These are phyloP conservation scores for Oligia strigilis DNA, from an alignment of 2,888 invertebrate genomes.

Conservation along the genomic window DNA sequence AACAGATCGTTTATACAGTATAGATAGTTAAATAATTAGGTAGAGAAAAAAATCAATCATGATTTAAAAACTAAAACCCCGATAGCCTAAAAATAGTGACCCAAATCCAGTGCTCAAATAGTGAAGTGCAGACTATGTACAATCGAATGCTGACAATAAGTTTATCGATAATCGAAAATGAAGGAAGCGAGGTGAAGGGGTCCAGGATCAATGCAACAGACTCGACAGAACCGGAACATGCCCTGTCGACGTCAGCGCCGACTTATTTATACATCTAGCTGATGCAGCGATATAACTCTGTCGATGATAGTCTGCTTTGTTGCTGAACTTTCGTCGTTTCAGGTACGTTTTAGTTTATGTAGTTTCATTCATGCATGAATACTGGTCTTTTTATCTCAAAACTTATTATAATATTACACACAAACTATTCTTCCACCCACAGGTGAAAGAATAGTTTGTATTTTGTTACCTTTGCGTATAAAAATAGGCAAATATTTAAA, in stretches of 20 bases:
- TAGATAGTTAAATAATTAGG: constrained; percentile 17
- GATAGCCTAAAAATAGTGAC: constrained; percentile 59
- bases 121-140: constrained; percentile 81
- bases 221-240: constrained; percentile 78
- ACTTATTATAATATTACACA: background rate
- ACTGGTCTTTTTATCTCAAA: background rate
- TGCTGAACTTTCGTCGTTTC: constrained; percentile 89
- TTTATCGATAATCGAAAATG: constrained; percentile 67
- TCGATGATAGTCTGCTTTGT: constrained; percentile 91
- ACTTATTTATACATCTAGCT: constrained; percentile 84
- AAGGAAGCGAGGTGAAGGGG: constrained; percentile 73
- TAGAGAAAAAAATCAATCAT: constrained; percentile 33
- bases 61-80: constrained; percentile 16
- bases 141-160: constrained; percentile 69
- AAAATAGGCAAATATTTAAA: background rate
- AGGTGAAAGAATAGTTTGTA: background rate
- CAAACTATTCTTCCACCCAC: no score
- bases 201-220: constrained; percentile 76
- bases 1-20: constrained; percentile 23
- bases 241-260: constrained; percentile 87
- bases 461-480: background rate
- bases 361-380: constrained; percentile 26
- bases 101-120: constrained; percentile 71
- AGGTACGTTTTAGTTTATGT: constrained; percentile 79
- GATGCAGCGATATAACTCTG: constrained; percentile 86